phyloP scores from a whole-genome alignment of 1,140 invertebrate species.

The Lepidurus packardi region DNA sequence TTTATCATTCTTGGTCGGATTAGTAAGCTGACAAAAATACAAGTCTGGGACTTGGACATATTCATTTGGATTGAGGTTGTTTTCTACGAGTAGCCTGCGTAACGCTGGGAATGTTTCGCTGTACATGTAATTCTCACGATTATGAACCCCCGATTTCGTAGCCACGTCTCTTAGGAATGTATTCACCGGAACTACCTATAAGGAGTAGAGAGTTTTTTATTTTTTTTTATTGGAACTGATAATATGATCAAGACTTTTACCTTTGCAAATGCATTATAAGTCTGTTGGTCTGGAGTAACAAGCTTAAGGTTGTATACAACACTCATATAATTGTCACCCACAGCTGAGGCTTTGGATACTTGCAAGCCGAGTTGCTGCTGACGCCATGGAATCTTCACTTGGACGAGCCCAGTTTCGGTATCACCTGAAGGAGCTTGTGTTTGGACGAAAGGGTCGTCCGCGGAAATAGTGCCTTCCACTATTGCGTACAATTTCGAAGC shows the following conservation, averaged over 20 bases:
- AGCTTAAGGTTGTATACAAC: constrained; percentile 23
- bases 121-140: constrained; percentile 12
- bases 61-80: background rate
- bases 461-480: background rate
- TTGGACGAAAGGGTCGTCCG: background rate
- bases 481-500: background rate
- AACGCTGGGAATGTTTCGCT: background rate
- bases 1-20: constrained; percentile 18
- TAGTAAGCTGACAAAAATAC: background rate
- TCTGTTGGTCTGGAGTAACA: background rate
- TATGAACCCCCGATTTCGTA: background rate
- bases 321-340: constrained; percentile 27
- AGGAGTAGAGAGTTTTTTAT: background rate
- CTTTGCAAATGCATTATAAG: background rate
- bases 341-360: constrained; percentile 14
- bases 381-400: background rate
- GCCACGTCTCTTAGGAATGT: background rate
- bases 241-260: background rate
- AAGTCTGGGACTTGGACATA: background rate
- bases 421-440: background rate
- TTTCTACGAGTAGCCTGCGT: background rate
- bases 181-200: background rate
- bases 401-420: background rate
- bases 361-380: background rate
- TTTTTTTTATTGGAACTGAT: background rate